Conservation (phyloP, 2,888 invertebrate genomes). For the Mesorhabditis sp. region DNA sequence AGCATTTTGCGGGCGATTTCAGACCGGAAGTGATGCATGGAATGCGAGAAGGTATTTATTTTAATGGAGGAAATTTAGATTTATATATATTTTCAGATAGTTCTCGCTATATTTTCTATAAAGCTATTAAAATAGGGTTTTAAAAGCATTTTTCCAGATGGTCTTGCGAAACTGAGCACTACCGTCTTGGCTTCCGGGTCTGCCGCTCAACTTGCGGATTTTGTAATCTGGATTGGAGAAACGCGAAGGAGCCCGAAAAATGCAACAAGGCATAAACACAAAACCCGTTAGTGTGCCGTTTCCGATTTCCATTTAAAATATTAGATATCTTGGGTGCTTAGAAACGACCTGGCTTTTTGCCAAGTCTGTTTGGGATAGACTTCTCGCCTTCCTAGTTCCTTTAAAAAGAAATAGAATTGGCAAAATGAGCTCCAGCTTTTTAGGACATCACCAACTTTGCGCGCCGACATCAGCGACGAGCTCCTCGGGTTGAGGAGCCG, state of each 20-base stretch:
- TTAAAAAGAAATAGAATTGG: background rate
- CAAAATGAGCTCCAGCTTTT: background rate
- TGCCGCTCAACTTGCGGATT: slow-evolving; percentile 38
- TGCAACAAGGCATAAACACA: slow-evolving; percentile 15
- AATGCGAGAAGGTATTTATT: slow-evolving; percentile 20
- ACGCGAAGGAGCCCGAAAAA: slow-evolving; percentile 32
- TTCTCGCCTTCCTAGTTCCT: too few relatives aligned
- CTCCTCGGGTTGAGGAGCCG: background rate
- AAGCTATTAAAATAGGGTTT: background rate
- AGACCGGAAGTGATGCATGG: slow-evolving; percentile 34
- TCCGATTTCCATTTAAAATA: background rate
- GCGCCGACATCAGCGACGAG: background rate
- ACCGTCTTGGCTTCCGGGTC: slow-evolving; percentile 36
- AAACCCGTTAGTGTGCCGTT: background rate
- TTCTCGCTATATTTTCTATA: background rate
- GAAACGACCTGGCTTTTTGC: too few relatives aligned
- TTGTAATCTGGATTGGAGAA: slow-evolving; percentile 31
- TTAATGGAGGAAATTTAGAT: background rate
- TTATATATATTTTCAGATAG: too few relatives aligned
- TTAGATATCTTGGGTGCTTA: too few relatives aligned
- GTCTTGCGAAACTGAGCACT: slow-evolving; percentile 37
- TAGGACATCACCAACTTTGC: background rate
- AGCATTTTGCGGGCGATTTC: slow-evolving; percentile 31
- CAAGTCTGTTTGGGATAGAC: too few relatives aligned
- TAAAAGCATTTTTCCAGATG: slow-evolving; percentile 19